Percentiles rank a stretch among this genome's conserved stretches.
phyloP scores from a whole-genome alignment of 2,888 invertebrate genomes.

The Prosapia bicincta region DNA sequence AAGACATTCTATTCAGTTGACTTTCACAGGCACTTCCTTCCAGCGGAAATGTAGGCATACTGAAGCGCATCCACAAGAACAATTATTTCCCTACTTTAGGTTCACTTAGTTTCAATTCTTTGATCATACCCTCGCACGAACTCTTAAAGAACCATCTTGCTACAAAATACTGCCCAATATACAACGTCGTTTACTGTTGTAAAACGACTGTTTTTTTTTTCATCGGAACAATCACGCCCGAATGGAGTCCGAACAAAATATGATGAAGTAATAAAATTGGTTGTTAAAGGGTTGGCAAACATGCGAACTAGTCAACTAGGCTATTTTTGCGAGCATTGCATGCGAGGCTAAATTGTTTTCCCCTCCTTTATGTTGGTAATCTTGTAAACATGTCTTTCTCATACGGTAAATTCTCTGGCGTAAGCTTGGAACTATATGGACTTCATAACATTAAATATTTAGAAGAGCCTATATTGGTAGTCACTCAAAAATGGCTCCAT shows the following conservation, averaged over 20 bases:
- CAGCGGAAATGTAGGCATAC: no score
- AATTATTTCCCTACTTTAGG: no score
- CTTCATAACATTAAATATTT: no score
- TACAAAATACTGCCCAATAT: background rate
- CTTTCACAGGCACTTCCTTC: no score
- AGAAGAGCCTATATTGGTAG: no score
- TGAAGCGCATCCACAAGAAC: no score
- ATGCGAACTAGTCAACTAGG: background rate
- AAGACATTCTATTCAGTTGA: no score
- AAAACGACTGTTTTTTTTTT: background rate
- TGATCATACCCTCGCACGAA: background rate
- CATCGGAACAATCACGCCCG: background rate
- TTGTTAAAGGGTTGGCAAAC: background rate
- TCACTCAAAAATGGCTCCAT: no score
- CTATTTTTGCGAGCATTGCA: background rate
- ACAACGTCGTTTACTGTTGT: background rate
- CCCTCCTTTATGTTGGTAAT: background rate
- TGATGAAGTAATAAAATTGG: background rate
- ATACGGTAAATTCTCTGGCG: background rate
- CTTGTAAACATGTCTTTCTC: background rate
- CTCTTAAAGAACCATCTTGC: background rate
- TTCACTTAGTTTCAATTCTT: background rate
- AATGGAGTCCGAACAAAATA: background rate
- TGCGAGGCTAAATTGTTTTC: background rate
- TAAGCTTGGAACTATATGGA: background rate